Conservation (phyloP, 2,888 invertebrate genomes). For the Lathronympha strigana region DNA sequence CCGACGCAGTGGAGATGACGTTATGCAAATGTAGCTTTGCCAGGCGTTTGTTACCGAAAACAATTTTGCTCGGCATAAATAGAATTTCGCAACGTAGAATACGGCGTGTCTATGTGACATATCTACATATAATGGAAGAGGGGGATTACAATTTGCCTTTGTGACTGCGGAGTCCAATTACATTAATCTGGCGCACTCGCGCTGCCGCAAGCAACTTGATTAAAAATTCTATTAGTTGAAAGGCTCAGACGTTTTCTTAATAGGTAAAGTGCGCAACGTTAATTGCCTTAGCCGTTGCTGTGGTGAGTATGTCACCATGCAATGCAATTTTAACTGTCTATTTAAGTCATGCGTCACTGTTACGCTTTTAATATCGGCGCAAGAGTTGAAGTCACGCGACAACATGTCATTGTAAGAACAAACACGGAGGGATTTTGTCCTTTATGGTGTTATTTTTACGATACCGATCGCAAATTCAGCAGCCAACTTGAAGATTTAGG, state of each 20-base stretch:
- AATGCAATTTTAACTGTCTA: too few relatives aligned
- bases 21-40: slow-evolving; percentile 70
- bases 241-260: slow-evolving; percentile 78
- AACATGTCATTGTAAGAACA: too few relatives aligned
- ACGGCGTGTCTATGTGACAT: slow-evolving; percentile 69
- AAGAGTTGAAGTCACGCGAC: too few relatives aligned
- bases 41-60: slow-evolving; percentile 66
- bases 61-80: slow-evolving; percentile 57
- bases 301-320: too few relatives aligned
- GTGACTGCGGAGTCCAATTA: slow-evolving; percentile 82
- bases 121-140: slow-evolving; percentile 71
- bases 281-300: slow-evolving; percentile 48
- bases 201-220: slow-evolving; percentile 79
- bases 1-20: slow-evolving; percentile 66
- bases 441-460: too few relatives aligned
- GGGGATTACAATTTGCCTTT: slow-evolving; percentile 84
- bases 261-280: slow-evolving; percentile 74
- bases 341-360: too few relatives aligned
- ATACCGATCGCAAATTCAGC: too few relatives aligned
- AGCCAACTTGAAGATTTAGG: too few relatives aligned
- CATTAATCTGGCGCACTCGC: slow-evolving; percentile 80
- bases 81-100: slow-evolving; percentile 61
- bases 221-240: slow-evolving; percentile 84
- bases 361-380: too few relatives aligned
- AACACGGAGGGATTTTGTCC: too few relatives aligned